Percentiles rank a stretch among this genome's conserved stretches.
Conservation (phyloP, 2,797 vertebrate genomes). For the Ctenopoma multispine region DNA sequence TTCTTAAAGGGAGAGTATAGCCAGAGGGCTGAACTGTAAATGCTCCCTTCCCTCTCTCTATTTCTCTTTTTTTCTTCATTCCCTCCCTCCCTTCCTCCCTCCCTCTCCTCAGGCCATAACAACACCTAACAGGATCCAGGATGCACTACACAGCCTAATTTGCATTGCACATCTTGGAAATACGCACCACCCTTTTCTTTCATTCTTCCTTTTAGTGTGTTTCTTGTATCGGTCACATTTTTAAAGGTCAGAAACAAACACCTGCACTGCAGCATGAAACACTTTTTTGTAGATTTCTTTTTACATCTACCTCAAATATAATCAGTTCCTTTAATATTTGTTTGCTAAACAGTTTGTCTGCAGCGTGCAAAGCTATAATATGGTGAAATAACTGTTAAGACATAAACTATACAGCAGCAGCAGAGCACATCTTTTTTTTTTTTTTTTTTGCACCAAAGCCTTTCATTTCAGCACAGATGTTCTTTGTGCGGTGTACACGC, state of each 20-base stretch:
- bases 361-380: background rate
- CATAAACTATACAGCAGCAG: background rate
- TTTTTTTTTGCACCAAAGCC: background rate
- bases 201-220: background rate
- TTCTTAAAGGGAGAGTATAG: slow-evolving; percentile 45
- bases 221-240: background rate
- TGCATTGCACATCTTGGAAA: slow-evolving; percentile 81
- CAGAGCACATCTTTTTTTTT: background rate
- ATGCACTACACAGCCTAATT: slow-evolving; percentile 80
- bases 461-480: slow-evolving; percentile 2
- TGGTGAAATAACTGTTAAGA: background rate
- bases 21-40: slow-evolving; percentile 67
- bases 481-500: slow-evolving; percentile 39
- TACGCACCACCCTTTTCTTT: slow-evolving; percentile 49
- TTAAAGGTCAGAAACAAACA: slow-evolving; percentile 9
- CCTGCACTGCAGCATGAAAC: slow-evolving; percentile 7
- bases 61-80: background rate
- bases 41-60: background rate
- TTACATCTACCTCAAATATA: background rate
- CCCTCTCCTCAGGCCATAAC: slow-evolving; percentile 76
- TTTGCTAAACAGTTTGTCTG: background rate
- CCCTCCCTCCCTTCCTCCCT: slow-evolving; percentile 32
- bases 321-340: background rate
- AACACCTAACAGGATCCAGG: slow-evolving; percentile 86
- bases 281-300: background rate